Base-by-base conservation (phyloP, 53 echinoderm and acorn worm species). In the Stichopus horrens region DNA sequence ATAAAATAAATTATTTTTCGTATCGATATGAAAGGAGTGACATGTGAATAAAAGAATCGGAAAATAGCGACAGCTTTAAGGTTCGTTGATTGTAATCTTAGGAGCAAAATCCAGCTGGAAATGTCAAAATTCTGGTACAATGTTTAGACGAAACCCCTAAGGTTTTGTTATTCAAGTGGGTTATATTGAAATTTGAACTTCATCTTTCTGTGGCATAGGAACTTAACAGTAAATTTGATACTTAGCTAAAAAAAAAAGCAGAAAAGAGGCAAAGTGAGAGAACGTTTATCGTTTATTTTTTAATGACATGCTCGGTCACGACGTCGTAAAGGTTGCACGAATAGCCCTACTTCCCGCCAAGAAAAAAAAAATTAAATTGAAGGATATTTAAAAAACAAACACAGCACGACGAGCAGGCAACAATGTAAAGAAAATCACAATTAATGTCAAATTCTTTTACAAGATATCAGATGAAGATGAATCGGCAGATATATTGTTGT, bases 141-240 rank as follows among this genome's bases (percentile, higher is more conserved):
- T 13, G 54, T 79, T 55, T 19, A 54, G 79, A 19, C 19, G 55
- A 79, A 55, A 79, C 54, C 79, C 79, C 79, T 54, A 53, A 55
- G 79, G 79, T 53, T 55, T 54, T 55, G 53, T 79, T 53, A n/a
- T 79, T 54, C 55, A 54, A 54, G 55, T 79, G 54, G 79, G 79
- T 79, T 79, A 53, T 79, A 14, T 55, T 79, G 79, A 54, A 79
- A 79, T 79, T 79, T 79, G 54, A 79, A 79, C 79, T 79, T 53
- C 63, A 63, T 63, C 16, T 63, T 63, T 63, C 16, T 63, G 10
- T 63, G 10, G 0, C 14, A 63, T 10, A 63, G 63, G 8, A 63
- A 63, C 63, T 63, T 5, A 63, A 63, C 10, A 37, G 37, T 16
- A 63, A 63, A 63, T 13, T 63, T 63, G 63, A 63, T 63, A 63